phyloP scores from a whole-genome alignment of 2,797 vertebrate species.

The Gallinago solitaria region DNA sequence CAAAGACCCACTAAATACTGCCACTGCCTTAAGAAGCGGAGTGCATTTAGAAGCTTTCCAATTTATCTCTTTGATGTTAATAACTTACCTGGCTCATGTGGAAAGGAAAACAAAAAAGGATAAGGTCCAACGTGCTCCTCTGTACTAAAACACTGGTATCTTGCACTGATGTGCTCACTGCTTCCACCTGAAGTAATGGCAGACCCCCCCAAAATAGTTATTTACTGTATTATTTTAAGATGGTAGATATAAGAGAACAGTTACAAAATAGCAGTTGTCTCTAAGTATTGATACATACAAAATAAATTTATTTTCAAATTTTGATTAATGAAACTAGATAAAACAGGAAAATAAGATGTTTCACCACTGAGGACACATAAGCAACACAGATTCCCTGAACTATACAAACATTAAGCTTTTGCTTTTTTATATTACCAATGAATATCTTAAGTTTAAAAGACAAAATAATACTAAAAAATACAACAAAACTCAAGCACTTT shows the following conservation, averaged over 20 bases:
- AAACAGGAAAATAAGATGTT: neutral
- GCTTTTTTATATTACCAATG: neutral
- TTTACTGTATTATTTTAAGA: neutral
- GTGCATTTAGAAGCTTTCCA: neutral
- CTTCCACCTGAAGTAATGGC: constrained; percentile 88
- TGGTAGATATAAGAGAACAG: neutral
- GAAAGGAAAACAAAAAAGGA: constrained; percentile 98
- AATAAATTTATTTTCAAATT: neutral
- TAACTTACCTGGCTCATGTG: constrained; percentile 95
- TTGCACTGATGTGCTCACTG: constrained; percentile 97
- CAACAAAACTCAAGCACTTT: neutral
- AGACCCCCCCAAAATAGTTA: neutral
- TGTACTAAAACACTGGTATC: constrained; percentile 98
- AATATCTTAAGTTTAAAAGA: neutral
- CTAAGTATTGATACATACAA: neutral
- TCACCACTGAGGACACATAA: neutral
- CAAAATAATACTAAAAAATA: neutral
- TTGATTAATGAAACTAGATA: neutral
- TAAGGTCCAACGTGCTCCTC: constrained; percentile 96
- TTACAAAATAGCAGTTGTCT: neutral
- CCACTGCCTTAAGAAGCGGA: too few relatives aligned
- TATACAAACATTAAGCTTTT: neutral
- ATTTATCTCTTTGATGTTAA: neutral
- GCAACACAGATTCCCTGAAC: neutral
- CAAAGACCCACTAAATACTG: too few relatives aligned